Evolutionary conservation across 2,113 vertebrate species (phyloP).

Genomic region (Pedionomus torquatus): DNA sequence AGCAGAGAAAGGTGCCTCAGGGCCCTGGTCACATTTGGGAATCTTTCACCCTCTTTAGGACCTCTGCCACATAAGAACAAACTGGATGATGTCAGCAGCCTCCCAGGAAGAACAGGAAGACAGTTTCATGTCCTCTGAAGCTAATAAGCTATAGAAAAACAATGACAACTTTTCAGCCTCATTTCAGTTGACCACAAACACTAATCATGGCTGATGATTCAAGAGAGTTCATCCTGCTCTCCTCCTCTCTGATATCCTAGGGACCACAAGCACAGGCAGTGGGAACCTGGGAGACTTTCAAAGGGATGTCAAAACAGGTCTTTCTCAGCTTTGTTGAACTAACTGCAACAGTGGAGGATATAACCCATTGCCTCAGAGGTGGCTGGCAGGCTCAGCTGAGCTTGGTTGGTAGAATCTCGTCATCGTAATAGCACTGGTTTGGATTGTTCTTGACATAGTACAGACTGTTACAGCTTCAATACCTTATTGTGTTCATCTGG

Average conservation of each 20-base stretch:
- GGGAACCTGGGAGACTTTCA: background rate
- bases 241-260: background rate
- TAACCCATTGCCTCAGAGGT: background rate
- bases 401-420: background rate
- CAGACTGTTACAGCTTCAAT: background rate
- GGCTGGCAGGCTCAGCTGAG: background rate
- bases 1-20: background rate
- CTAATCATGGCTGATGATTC: background rate
- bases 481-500: rapidly evolving
- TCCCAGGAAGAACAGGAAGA: background rate
- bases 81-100: background rate
- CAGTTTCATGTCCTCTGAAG: background rate
- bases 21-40: background rate
- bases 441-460: background rate
- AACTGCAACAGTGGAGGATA: background rate
- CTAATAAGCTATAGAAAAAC: background rate
- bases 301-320: background rate
- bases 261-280: background rate
- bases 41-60: background rate
- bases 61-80: background rate
- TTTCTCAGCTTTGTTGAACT: background rate
- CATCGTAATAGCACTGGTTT: background rate
- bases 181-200: background rate
- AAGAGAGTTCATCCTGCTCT: background rate
- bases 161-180: background rate